Conservation (phyloP, 2,888 invertebrate genomes). For the Hanleya hanleyi region DNA sequence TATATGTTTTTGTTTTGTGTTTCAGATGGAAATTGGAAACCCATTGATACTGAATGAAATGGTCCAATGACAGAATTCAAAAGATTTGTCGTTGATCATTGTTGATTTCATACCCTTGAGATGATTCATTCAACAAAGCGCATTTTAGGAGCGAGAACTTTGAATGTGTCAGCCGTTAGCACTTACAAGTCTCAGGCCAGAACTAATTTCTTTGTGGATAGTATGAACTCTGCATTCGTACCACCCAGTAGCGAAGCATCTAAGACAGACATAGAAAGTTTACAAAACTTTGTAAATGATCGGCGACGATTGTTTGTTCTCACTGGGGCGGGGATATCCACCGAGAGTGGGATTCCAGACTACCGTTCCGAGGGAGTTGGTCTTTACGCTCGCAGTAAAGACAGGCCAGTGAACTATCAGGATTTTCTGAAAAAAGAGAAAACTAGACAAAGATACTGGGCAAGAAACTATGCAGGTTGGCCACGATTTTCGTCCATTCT, state of each 20-base stretch:
- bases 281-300: not conserved
- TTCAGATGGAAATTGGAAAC: too few relatives aligned
- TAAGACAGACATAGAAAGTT: not conserved
- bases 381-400: slow-evolving; percentile 88
- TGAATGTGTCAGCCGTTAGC: too few relatives aligned
- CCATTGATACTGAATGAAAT: too few relatives aligned
- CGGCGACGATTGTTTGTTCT: slow-evolving; percentile 78
- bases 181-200: too few relatives aligned
- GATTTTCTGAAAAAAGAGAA: slow-evolving; percentile 80
- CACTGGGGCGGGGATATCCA: slow-evolving; percentile 97
- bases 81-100: too few relatives aligned
- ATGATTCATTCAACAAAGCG: too few relatives aligned
- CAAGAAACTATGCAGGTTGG: slow-evolving; percentile 96
- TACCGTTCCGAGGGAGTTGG: slow-evolving; percentile 95
- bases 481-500: slow-evolving; percentile 80
- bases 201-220: not conserved
- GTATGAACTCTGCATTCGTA: not conserved
- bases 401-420: slow-evolving; percentile 88
- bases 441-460: slow-evolving; percentile 91
- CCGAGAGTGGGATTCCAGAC: slow-evolving; percentile 83
- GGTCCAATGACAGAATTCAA: too few relatives aligned
- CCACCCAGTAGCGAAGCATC: not conserved
- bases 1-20: too few relatives aligned
- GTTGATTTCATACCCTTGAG: too few relatives aligned
- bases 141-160: too few relatives aligned